phyloP scores from a whole-genome alignment of 2,888 invertebrate genomes.

The Morpho achilles region DNA sequence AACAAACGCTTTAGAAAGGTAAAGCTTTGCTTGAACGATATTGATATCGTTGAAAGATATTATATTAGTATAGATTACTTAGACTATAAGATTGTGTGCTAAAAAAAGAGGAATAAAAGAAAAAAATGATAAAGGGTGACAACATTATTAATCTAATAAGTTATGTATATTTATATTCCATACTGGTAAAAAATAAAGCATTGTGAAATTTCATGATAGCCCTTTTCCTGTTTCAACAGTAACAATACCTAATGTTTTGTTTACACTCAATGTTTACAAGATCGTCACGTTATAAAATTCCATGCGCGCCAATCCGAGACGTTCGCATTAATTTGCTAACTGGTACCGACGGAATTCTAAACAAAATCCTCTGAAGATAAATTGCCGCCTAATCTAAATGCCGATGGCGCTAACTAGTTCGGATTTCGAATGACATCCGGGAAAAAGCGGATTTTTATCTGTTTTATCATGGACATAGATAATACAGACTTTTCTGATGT shows the following conservation, averaged over 20 bases:
- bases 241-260: conserved; percentile 36
- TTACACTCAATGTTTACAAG: conserved; percentile 39
- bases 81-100: too few species aligned
- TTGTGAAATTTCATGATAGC: neutral
- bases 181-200: neutral
- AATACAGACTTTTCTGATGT: too few species aligned
- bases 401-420: conserved; percentile 45
- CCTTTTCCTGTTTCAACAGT: conserved; percentile 1
- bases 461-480: neutral
- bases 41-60: too few species aligned
- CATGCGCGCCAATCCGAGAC: conserved; percentile 32
- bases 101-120: too few species aligned
- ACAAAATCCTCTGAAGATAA: conserved; percentile 44
- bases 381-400: conserved; percentile 49
- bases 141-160: too few species aligned
- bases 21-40: too few species aligned
- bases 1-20: too few species aligned
- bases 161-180: too few species aligned
- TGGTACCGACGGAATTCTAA: conserved; percentile 47
- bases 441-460: conserved; percentile 24
- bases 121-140: too few species aligned
- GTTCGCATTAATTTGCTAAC: conserved; percentile 64
- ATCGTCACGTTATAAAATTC: conserved; percentile 47
- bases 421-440: conserved; percentile 38
- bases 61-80: too few species aligned